Percentiles rank a stretch among this genome's conserved stretches.
phyloP scores from a whole-genome alignment of 2,888 invertebrate genomes.

The Automeris io region DNA sequence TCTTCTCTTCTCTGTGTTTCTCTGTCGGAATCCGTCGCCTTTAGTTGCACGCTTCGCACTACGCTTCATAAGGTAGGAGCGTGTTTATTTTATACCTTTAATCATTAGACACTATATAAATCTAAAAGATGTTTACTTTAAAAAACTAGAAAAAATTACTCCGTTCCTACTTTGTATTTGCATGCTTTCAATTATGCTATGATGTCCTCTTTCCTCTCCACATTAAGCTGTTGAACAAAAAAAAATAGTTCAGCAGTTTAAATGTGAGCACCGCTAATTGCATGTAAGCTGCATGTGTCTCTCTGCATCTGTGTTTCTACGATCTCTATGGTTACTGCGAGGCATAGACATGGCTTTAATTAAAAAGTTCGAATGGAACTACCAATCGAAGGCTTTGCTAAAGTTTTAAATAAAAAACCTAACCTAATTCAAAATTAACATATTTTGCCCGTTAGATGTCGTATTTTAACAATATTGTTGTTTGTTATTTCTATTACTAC shows the following conservation, averaged over 20 bases:
- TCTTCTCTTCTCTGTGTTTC: constrained; percentile 64
- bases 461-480: constrained; percentile 62
- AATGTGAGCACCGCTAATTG: constrained; percentile 43
- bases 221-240: constrained; percentile 41
- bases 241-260: constrained; percentile 48
- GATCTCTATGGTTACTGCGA: constrained; percentile 78
- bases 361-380: constrained; percentile 59
- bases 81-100: too few species aligned
- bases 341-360: constrained; percentile 74
- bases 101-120: too few species aligned
- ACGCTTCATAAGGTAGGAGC: constrained; percentile 72
- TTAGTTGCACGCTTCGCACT: constrained; percentile 71
- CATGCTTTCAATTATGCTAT: constrained; percentile 55
- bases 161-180: constrained; percentile 73
- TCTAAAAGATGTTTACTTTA: too few species aligned
- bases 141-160: too few species aligned
- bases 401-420: constrained; percentile 29
- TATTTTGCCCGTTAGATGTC: constrained; percentile 62
- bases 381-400: constrained; percentile 61
- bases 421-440: constrained; percentile 35
- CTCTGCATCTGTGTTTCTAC: constrained; percentile 72
- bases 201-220: constrained; percentile 47
- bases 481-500: constrained; percentile 55
- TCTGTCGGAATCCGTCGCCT: constrained; percentile 69
- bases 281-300: constrained; percentile 68